Evolutionary conservation across 1,140 invertebrate species (phyloP).

Genomic region (Acromyrmex heyeri): DNA sequence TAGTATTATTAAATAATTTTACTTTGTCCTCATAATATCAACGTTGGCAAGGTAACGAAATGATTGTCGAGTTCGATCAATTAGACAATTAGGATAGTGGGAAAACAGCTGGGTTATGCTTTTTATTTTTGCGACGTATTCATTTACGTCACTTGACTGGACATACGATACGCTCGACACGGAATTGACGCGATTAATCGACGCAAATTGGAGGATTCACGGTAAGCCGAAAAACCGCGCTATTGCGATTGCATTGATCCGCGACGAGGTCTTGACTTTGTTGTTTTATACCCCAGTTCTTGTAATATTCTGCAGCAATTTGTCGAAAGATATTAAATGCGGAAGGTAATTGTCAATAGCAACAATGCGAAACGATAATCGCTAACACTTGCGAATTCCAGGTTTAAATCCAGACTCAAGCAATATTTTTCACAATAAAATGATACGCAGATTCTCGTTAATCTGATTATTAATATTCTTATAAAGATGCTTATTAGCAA

Average conservation of each 20-base stretch:
- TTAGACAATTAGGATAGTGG: conserved; percentile 83
- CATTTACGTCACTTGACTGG: conserved; percentile 68
- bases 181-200: conserved; percentile 67
- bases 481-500: too few relatives aligned
- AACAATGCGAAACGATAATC: conserved; percentile 23
- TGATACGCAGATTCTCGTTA: too few relatives aligned
- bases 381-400: background rate
- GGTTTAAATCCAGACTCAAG: too few relatives aligned
- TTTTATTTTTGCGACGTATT: conserved; percentile 69
- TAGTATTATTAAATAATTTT: background rate
- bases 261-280: background rate
- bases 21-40: conserved; percentile 2
- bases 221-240: background rate
- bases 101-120: conserved; percentile 75
- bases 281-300: conserved; percentile 26
- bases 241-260: background rate
- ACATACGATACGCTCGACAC: conserved; percentile 51
- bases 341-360: background rate
- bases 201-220: conserved; percentile 53
- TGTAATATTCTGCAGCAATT: conserved; percentile 5
- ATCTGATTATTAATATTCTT: too few relatives aligned
- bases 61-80: conserved; percentile 81
- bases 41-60: conserved; percentile 69
- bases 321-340: conserved; percentile 36
- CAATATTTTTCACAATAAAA: too few relatives aligned